Evolutionary conservation across 2,888 invertebrate genomes (phyloP), one percentile per base, ranked within the genome.

Genomic region (Sepioteuthis lessoniana): DNA sequence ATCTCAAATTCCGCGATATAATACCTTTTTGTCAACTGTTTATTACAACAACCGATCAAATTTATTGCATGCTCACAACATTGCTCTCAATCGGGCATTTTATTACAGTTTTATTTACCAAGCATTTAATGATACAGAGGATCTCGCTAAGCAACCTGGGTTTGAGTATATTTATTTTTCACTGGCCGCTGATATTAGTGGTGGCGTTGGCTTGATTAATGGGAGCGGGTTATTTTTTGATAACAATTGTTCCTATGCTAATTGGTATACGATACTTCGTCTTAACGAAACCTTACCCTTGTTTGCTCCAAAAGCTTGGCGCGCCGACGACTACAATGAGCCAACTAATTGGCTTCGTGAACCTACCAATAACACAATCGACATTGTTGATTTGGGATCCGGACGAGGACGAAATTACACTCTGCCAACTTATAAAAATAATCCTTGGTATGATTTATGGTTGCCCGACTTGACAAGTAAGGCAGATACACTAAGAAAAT

Each of bases 111-210:
- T 96, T 94, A 96, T 96, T 92, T 96, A 96, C 93, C 96, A 96
- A 94, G 95, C 95, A 94, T 95, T 96, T 93, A 97, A 96, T 94
- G 95, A 95, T 37, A 95, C 96, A 1, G 94, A 94, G 94, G 95
- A 95, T 47, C 99, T 97, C 96, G 99, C 99, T 96, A 98, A 99
- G 96, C 99, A 99, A 97, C 99, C 99, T 0, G 99, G 99, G 94
- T 98, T 99, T 98, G 99, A 99, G 99, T 99, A 99, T 97, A 99
- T 99, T 96, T 99, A 99, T 97, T 97, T 99, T 91, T 99, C 99
- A 0, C 98, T 99, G 0, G 98, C 99, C 0, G 99, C 99, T 0
- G 99, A 99, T 97, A 98, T 99, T 0, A 98, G 99, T 0, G 98
- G 99, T 0, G 99, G 99, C 97, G 98, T 98, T 0, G 98, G 98